Evolutionary conservation across 2,797 vertebrate genomes (phyloP).

Genomic region (Gambusia yucatana): DNA sequence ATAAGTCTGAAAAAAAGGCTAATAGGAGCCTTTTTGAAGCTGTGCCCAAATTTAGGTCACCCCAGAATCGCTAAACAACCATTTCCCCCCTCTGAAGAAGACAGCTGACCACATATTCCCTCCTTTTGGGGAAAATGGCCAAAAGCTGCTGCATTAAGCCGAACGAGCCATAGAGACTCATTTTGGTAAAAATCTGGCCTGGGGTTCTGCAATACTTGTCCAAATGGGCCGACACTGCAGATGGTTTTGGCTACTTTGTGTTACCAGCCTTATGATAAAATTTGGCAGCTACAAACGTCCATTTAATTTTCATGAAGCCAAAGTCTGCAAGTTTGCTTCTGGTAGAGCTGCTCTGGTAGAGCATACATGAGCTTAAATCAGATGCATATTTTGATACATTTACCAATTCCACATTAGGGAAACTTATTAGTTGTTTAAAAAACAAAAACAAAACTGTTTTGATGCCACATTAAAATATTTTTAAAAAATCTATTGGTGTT

Average conservation of each 20-base stretch:
- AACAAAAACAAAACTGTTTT: not conserved
- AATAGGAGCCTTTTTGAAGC: slow-evolving; percentile 66
- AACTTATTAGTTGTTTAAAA: not conserved
- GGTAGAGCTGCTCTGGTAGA: not conserved
- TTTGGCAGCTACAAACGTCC: slow-evolving; percentile 27
- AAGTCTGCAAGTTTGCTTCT: slow-evolving; percentile 8
- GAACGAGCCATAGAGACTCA: slow-evolving; percentile 52
- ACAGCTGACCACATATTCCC: slow-evolving; percentile 28
- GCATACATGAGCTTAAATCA: not conserved
- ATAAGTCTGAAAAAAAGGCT: slow-evolving; percentile 31
- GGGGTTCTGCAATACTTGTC: slow-evolving; percentile 30
- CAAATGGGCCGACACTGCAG: slow-evolving; percentile 28
- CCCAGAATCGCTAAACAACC: slow-evolving; percentile 62
- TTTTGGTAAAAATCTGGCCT: slow-evolving; percentile 27
- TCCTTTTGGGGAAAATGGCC: slow-evolving; percentile 21
- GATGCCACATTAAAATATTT: not conserved
- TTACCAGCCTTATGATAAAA: slow-evolving; percentile 36
- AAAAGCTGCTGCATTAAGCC: slow-evolving; percentile 43
- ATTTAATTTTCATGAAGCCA: slow-evolving; percentile 28
- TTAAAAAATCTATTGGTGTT: not conserved
- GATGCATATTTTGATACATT: not conserved
- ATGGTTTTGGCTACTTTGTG: slow-evolving; percentile 36
- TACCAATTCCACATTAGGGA: not conserved
- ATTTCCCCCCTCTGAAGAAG: slow-evolving; percentile 59
- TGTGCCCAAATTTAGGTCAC: slow-evolving; percentile 73